Conservation (phyloP, 1,140 invertebrate genomes). For the Micrasema minimum region DNA sequence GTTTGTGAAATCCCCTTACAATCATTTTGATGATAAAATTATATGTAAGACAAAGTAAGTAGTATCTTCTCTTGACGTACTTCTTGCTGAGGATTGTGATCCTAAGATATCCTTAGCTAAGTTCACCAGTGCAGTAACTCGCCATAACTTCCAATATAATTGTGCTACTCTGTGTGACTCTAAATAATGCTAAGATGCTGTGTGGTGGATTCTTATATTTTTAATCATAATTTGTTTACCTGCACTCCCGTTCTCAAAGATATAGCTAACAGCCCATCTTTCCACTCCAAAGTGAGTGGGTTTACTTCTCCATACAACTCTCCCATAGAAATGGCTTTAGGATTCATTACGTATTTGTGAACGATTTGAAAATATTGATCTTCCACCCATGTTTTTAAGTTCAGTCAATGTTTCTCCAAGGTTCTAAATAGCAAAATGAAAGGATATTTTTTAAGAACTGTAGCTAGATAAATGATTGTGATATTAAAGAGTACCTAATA, state of each 20-base stretch:
- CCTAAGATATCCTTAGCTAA: too few relatives aligned
- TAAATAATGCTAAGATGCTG: too few relatives aligned
- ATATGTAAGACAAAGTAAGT: too few relatives aligned
- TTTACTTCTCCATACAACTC: constrained; percentile 97
- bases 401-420: constrained; percentile 78
- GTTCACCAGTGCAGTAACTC: too few relatives aligned
- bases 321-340: constrained; percentile 95
- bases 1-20: too few relatives aligned
- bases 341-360: constrained; percentile 92
- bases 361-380: constrained; percentile 64
- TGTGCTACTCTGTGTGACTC: too few relatives aligned
- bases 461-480: background rate
- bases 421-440: constrained; percentile 30
- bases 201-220: too few relatives aligned
- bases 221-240: too few relatives aligned
- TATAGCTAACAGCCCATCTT: constrained; percentile 92
- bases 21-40: too few relatives aligned
- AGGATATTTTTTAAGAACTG: background rate
- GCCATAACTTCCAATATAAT: too few relatives aligned
- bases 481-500: background rate
- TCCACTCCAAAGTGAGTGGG: constrained; percentile 92
- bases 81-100: too few relatives aligned
- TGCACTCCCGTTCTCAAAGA: constrained; percentile 90
- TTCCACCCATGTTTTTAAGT: constrained; percentile 66
- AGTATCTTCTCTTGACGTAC: too few relatives aligned